Base-by-base conservation (phyloP, 2,888 invertebrate species). In the Lapara coniferarum region DNA sequence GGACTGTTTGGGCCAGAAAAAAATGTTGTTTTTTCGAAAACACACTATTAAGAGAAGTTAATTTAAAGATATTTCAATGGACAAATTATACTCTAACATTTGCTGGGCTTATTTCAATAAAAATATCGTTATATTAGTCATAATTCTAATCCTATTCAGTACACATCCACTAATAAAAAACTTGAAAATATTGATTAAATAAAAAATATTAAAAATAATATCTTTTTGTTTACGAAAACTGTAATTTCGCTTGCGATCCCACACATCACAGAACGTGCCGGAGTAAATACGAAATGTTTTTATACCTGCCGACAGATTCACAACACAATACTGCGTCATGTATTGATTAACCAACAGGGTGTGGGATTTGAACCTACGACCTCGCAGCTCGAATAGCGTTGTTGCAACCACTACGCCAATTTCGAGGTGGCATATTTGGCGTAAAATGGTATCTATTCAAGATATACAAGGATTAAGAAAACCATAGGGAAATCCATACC, bases 281-380 rank as follows among this genome's bases (percentile, higher is more conserved):
- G 86, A 83, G 85, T 85, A 88, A 89, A 89, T 80, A 83, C 85
- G 79, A 84, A 89, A 87, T 78, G 53, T 70, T 71, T 77, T 71
- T 89, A 71, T 89, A 68, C 89, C 88, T 89, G 85, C 73, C 66
- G 51, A 68, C 76, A 69, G 71, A 71, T 74, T 77, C 69, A 72
- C 72, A 75, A 58, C 66, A 71, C 74, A 71, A 75, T 72, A 66
- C 70, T 68, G 71, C 71, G 71, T 71, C 66, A 66, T 57, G 58
- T 57, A 51, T 55, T 16, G 52, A 74, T 71, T 66, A 25, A 49
- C 55, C 59, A 55, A 71, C 77, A 78, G 78, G 76, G 10, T 3
- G 49, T 30, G 70, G 67, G 77, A 69, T 70, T 74, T 66, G 77
- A 78, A 76, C 77, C 63, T 14, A 16, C 68, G 67, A 72, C 74